Evolutionary conservation across 1,140 invertebrate genomes (phyloP).

Genomic region (Probaryconus sp.): DNA sequence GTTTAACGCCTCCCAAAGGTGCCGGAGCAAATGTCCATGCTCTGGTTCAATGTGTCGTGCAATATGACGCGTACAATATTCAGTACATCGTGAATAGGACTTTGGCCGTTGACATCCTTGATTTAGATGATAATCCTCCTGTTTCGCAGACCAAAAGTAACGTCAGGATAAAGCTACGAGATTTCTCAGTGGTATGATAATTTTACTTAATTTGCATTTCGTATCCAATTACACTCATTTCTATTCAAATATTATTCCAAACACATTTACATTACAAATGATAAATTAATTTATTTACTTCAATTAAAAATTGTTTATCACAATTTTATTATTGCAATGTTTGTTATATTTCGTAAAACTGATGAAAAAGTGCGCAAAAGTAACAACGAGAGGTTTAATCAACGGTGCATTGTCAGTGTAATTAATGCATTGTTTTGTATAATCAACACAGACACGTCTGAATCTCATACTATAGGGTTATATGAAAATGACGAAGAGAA

Average conservation of each 20-base stretch:
- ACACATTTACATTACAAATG: too few relatives aligned
- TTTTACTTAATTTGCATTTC: too few relatives aligned
- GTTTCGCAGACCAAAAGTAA: conserved; percentile 64
- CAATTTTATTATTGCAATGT: too few relatives aligned
- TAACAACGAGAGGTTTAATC: conserved; percentile 62
- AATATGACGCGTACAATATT: conserved; percentile 58
- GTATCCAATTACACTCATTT: too few relatives aligned
- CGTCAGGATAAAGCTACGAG: conserved; percentile 63
- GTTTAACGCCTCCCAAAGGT: conserved; percentile 61
- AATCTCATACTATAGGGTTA: conserved; percentile 40
- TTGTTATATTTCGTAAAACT: too few relatives aligned
- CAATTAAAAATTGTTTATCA: too few relatives aligned
- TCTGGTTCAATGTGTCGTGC: conserved; percentile 69
- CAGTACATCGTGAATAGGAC: conserved; percentile 62
- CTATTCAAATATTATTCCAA: too few relatives aligned
- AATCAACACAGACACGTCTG: conserved; percentile 14
- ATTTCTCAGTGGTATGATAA: conserved; percentile 68
- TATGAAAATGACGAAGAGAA: conserved; percentile 41
- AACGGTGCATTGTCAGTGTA: conserved; percentile 63
- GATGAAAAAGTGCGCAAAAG: too few relatives aligned
- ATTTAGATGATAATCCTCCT: conserved; percentile 77
- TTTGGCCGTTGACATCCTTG: conserved; percentile 68
- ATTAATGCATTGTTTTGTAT: conserved; percentile 66
- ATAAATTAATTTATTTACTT: too few relatives aligned
- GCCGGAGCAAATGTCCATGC: conserved; percentile 65